Base-by-base conservation (phyloP, 2,888 invertebrate genomes). In the Drosophila siamana region DNA sequence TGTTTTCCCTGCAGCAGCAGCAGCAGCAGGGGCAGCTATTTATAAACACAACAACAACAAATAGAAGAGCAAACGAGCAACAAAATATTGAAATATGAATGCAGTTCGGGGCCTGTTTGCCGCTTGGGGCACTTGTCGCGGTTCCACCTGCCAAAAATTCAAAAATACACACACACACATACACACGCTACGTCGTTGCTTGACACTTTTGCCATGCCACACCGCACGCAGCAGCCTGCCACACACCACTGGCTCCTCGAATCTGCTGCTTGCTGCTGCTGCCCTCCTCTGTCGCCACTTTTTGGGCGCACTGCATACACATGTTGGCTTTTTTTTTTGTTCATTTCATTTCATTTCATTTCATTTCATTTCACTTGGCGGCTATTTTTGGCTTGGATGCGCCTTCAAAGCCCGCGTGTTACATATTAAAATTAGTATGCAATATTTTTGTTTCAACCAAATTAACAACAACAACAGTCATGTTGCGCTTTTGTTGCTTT, bases 371-470 rank as follows among this genome's bases (percentile, higher is more conserved):
- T 81, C 75, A 78, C 61, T 74, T 54, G 66, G 62, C 36, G 28
- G 48, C 67, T 82, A 86, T 80, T 86, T 86, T 86, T 60, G 74
- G 68, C 41, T 40, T 64, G 64, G 72, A 70, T 81, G 79, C 75
- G 85, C 71, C 80, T 86, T 78, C 88, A 78, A 88, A 87, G 77
- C 69, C 84, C 79, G 87, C 79, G 80, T 80, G 83, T 88, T 86
- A 86, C 69, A 88, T 88, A 85, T 85, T 85, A 88, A 85, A 88
- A 85, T 85, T 84, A 85, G 85, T 85, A 84, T 86, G 85, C 88
- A 86, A 88, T 86, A 88, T 88, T 88, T 88, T 80, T 80, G 78
- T 86, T 72, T 74, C 56, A 72, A 71, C 52, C 41, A 52, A 41
- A 52, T 30, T 44, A 40, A 54, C 36, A 52, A n/a, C 2, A 50